Conservation (phyloP, 92 coral and sea anemone species). For the Zoanthus solanderi region DNA sequence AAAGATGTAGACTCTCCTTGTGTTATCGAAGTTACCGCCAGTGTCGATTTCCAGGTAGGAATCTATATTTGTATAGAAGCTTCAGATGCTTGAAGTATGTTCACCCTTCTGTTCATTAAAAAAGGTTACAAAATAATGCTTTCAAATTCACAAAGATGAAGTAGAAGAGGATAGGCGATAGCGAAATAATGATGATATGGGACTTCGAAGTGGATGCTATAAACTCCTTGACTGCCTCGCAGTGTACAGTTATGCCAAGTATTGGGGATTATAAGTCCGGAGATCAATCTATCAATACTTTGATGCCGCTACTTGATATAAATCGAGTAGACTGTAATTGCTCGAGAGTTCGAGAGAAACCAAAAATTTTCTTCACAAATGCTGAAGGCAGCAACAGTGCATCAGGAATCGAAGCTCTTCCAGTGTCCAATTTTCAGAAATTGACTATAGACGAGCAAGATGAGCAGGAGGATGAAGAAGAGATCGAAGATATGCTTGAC, state of each 20-base stretch:
- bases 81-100: not conserved
- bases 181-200: conserved; percentile 20
- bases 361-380: not conserved
- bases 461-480: not conserved
- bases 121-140: not conserved
- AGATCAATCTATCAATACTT: not conserved
- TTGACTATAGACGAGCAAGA: conserved; percentile 1
- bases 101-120: conserved; percentile 9
- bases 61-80: not conserved
- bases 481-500: not conserved
- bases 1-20: conserved; percentile 31
- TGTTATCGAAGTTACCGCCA: conserved; percentile 35
- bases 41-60: conserved; percentile 43
- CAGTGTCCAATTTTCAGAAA: conserved; percentile 5
- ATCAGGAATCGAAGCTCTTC: conserved; percentile 7
- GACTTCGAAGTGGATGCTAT: conserved; percentile 30
- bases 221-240: no score
- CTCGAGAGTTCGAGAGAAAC: not conserved
- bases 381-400: conserved; percentile 1
- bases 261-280: not conserved
- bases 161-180: conserved; percentile 2
- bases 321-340: conserved; percentile 43
- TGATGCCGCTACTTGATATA: conserved; percentile 43
- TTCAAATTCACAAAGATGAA: conserved; percentile 31
- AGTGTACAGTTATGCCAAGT: not conserved